Evolutionary conservation across 2,888 invertebrate species (phyloP).

Genomic region (Esperia sulphurella): DNA sequence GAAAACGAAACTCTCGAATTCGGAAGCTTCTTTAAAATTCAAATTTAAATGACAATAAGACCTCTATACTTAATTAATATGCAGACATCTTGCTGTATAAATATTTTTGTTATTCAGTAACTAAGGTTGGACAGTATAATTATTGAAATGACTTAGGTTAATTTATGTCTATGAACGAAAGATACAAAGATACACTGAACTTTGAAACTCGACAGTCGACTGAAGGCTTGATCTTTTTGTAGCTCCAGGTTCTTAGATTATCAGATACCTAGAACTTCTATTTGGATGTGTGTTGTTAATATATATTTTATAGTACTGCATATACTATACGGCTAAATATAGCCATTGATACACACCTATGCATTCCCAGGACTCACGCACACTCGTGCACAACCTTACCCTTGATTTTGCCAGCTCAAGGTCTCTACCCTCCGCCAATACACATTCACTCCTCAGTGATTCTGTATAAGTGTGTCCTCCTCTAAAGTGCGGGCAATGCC

Average conservation of each 20-base stretch:
- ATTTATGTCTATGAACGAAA: too few relatives aligned
- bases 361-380: conserved; percentile 47
- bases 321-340: conserved; percentile 20
- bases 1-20: too few relatives aligned
- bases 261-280: conserved; percentile 21
- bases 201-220: too few relatives aligned
- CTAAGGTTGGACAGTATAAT: too few relatives aligned
- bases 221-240: too few relatives aligned
- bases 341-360: conserved; percentile 35
- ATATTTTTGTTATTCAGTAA: too few relatives aligned
- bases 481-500: conserved; percentile 64
- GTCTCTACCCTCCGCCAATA: conserved; percentile 69
- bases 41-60: too few relatives aligned
- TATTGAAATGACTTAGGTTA: too few relatives aligned
- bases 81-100: too few relatives aligned
- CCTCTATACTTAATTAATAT: too few relatives aligned
- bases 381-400: conserved; percentile 63
- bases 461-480: conserved; percentile 51
- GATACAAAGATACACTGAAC: too few relatives aligned
- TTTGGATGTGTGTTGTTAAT: conserved; percentile 20
- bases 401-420: conserved; percentile 79
- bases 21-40: too few relatives aligned
- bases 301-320: conserved; percentile 14
- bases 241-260: conserved; percentile 32
- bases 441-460: conserved; percentile 47